These are phyloP conservation scores for Homalodisca vitripennis DNA, from an alignment of 1,140 invertebrate genomes.

Conservation along the genomic window DNA sequence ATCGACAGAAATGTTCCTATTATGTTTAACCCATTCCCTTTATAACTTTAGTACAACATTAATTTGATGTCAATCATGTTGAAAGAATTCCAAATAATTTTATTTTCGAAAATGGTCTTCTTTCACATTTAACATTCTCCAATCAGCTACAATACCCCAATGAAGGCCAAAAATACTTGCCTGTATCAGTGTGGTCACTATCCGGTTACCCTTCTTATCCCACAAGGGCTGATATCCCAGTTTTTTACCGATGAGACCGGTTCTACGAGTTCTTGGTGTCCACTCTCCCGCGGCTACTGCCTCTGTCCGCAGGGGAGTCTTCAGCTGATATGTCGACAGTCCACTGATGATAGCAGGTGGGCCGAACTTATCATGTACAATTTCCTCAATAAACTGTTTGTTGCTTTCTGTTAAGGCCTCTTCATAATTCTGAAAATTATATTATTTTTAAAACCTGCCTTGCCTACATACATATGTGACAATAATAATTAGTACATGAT, in stretches of 20 bases:
- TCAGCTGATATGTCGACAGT: constrained; percentile 48
- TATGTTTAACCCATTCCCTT: too few species aligned
- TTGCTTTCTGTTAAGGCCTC: constrained; percentile 79
- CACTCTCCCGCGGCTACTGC: constrained; percentile 58
- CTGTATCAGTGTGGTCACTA: constrained; percentile 82
- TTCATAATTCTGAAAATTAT: constrained; percentile 55
- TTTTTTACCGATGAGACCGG: constrained; percentile 89
- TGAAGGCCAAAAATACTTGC: too few species aligned
- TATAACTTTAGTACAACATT: too few species aligned
- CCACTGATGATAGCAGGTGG: constrained; percentile 48
- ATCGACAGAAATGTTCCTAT: too few species aligned
- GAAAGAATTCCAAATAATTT: too few species aligned
- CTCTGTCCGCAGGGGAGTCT: constrained; percentile 58
- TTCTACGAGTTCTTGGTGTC: constrained; percentile 61
- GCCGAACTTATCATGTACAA: constrained; percentile 65
- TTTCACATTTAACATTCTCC: too few species aligned
- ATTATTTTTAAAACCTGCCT: neutral
- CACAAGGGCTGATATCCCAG: constrained; percentile 93
- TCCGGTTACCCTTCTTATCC: constrained; percentile 79
- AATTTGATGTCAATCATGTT: too few species aligned
- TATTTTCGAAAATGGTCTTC: too few species aligned
- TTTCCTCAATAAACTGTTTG: constrained; percentile 76
- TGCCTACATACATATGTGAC: neutral
- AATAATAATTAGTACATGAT: neutral
- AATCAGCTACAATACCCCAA: too few species aligned